Evolutionary conservation across 2,888 invertebrate genomes (phyloP), one percentile per base, ranked within the genome.

Genomic region (Rotaria macrura): DNA sequence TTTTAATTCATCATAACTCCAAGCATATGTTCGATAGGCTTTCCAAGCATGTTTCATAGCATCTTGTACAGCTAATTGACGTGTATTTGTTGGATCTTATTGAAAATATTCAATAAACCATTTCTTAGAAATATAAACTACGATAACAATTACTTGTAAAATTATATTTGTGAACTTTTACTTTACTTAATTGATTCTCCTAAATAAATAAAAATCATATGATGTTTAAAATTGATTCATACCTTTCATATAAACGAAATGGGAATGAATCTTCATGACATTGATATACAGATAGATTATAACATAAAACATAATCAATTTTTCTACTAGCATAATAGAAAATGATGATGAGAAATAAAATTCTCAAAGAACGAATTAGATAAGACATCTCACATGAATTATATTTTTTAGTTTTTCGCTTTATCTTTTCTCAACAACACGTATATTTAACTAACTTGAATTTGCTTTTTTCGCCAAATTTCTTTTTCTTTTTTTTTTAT

Each of bases 1-100:
- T 89, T 94, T 93, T 89, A 99, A 92, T 91, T 99, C 99, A 91
- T 99, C 99, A 90, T 96, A 95, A 88, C 99, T 99, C 98, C 98
- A 99, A 0, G 99, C 97, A 92, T 96, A 96, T 87, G 95, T 93
- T 88, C 94, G 95, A 92, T 99, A 99, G 90, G 95, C 96, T 91
- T 95, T 94, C 99, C 99, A 99, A 17, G 97, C 96, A 91, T 96
- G 96, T 57, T 43, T 34, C 57, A 85, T 84, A 0, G 83, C 65
- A 40, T 83, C 83, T 52, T 79, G 47, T 83, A 86, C 86, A 47
- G 83, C 84, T 83, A 57, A 65, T 85, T 85, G 85, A 14, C 84
- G 74, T 54, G 54, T 43, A n/a, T 84, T 84, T 29, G 79, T 55
- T 34, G 86, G 86, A 38, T 49, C 85, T 85, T 52, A 47, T 12